phyloP scores from a whole-genome alignment of 1,140 invertebrate species.

The Muscidifurax raptorellus region DNA sequence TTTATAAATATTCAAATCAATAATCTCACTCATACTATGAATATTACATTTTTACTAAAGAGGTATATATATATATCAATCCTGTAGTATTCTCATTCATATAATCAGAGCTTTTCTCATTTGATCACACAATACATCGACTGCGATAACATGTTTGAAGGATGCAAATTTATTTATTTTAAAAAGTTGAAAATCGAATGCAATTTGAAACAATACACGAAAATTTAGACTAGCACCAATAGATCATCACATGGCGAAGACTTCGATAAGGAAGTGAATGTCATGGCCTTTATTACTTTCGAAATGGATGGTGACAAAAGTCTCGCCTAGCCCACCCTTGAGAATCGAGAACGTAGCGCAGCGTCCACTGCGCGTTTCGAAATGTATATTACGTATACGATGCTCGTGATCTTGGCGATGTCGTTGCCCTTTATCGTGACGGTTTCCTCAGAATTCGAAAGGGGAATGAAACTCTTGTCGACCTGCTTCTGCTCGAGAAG shows the following conservation, averaged over 20 bases:
- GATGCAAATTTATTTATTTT: no score
- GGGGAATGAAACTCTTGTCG: not conserved
- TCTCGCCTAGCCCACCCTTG: slow-evolving; percentile 36
- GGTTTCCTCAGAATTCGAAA: not conserved
- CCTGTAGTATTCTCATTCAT: no score
- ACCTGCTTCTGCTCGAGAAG: not conserved
- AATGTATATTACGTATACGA: slow-evolving; percentile 73
- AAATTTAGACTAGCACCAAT: no score
- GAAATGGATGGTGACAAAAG: slow-evolving; percentile 66
- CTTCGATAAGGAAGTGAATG: slow-evolving; percentile 71
- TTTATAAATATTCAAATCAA: no score
- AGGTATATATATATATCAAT: no score
- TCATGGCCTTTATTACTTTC: slow-evolving; percentile 69
- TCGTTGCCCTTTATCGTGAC: not conserved
- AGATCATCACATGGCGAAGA: slow-evolving; percentile 57
- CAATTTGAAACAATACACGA: no score
- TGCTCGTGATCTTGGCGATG: slow-evolving; percentile 66
- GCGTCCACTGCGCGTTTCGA: slow-evolving; percentile 70
- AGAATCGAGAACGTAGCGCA: slow-evolving; percentile 69
- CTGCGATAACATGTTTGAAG: no score
- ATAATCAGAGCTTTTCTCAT: no score
- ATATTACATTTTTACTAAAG: no score
- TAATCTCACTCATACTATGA: no score
- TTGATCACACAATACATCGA: no score
- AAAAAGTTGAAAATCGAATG: no score